A percentile compares a stretch with the other conserved stretches of the same genome.
Conservation (phyloP, 2,888 invertebrate genomes). For the Phrixothrix hirtus region DNA sequence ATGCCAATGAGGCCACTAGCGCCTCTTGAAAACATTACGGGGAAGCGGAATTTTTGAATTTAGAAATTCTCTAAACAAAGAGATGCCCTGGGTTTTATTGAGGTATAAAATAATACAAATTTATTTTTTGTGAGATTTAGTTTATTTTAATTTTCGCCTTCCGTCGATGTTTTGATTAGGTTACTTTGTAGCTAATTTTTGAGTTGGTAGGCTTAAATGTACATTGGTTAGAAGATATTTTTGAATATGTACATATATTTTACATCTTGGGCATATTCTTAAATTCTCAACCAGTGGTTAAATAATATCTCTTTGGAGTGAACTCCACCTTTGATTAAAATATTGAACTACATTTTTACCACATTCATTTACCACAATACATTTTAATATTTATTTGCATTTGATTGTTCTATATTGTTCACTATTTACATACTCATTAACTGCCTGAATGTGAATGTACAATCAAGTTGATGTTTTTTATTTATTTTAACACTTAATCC, state of each 20-base stretch:
- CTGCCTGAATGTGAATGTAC: conserved; percentile 17
- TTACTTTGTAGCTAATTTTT: conserved; percentile 44
- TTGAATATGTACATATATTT: conserved; percentile 15
- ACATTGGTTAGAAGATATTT: conserved; percentile 25
- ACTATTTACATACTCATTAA: conserved; percentile 14
- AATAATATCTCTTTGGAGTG: conserved; percentile 53
- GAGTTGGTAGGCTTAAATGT: conserved; percentile 47
- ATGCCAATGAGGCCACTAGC: conserved; percentile 31
- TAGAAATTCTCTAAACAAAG: conserved; percentile 38
- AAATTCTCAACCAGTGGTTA: conserved; percentile 36
- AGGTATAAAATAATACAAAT: conserved; percentile 39
- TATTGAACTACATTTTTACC: conserved; percentile 14
- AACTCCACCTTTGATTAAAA: conserved; percentile 56
- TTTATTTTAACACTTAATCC: no score
- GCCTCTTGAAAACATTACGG: conserved; percentile 38
- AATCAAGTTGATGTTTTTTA: conserved; percentile 10
- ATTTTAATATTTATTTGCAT: conserved; percentile 48
- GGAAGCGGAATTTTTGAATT: conserved; percentile 38
- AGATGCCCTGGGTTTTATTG: conserved; percentile 42
- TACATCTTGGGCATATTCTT: conserved; percentile 30
- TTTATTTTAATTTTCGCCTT: conserved; percentile 29
- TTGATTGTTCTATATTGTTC: conserved; percentile 39
- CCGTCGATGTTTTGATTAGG: conserved; percentile 19
- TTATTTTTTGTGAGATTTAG: conserved; percentile 32
- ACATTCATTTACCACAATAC: conserved; percentile 28